Base-by-base conservation (phyloP, 2,888 invertebrate species). In the Acleris laterana region DNA sequence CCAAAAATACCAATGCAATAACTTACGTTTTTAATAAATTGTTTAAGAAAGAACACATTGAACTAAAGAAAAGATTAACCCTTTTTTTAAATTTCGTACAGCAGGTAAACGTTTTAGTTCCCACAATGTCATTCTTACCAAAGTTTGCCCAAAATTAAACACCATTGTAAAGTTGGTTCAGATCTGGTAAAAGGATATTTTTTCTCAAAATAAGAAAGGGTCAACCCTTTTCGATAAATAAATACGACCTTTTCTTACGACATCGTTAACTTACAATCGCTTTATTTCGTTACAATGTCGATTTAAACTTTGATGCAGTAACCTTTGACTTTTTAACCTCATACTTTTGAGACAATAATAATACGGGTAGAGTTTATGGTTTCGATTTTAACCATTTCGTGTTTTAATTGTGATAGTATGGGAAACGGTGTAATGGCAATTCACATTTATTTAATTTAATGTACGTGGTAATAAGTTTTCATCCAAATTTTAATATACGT, bases 251-350 rank as follows among this genome's bases (percentile, higher is more conserved):
- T 66, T 66, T 51, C 56, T 57, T 38, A 38, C 28, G 50, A 32
- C 50, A 50, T 16, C 58, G 20, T 51, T 19, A 63, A 46, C 19
- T 22, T 20, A 44, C 32, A 63, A 63, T 38, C 2, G 11, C 20
- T 44, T 57, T 46, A 22, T 44, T 52, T 50, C 56, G 20, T 66
- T 44, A 46, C 22, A 61, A 46, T 22, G 51, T 16, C 65, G 56
- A 65, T 52, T 56, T 52, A 57, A 44, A 46, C 28, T 56, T 56
- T 56, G 28, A 44, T 56, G 42, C 55, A 22, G 55, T 66, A 62
- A 62, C 66, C 62, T 62, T 62, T 66, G 61, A 51, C 62, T 62
- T 57, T 38, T 61, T 44, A n/a, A 65, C 53, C 59, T 53, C 22
- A 46, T 16, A 1, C 6, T 28, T 13, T 19, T 11, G 28, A 6